A percentile compares a stretch with the other conserved stretches of the same genome.
Evolutionary conservation across 1,140 invertebrate species (phyloP).

Genomic region (Halictus rubicundus): DNA sequence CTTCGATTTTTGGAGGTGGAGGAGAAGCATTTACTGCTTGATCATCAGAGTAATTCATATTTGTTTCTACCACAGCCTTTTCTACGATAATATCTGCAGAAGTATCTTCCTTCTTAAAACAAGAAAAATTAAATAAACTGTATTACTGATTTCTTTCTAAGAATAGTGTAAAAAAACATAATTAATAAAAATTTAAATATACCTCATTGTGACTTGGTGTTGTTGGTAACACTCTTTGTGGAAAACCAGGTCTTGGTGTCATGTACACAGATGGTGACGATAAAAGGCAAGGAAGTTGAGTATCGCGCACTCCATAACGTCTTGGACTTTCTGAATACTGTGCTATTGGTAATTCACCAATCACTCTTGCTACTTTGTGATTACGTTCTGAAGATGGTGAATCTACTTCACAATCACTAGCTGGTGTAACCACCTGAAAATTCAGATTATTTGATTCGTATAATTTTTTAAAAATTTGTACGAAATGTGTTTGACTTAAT

Average conservation of each 20-base stretch:
- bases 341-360: constrained; percentile 93
- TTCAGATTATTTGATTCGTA: constrained; percentile 17
- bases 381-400: constrained; percentile 80
- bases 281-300: constrained; percentile 82
- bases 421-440: constrained; percentile 78
- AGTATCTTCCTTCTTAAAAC: constrained; percentile 71
- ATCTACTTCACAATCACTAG: constrained; percentile 79
- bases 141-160: background rate
- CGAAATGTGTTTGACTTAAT: background rate
- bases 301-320: constrained; percentile 87
- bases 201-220: constrained; percentile 79
- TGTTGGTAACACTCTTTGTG: constrained; percentile 82
- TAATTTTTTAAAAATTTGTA: background rate
- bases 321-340: constrained; percentile 95
- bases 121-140: constrained; percentile 29
- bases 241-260: constrained; percentile 87
- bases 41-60: constrained; percentile 63
- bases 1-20: constrained; percentile 63
- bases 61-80: constrained; percentile 73
- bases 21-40: constrained; percentile 57
- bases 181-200: constrained; percentile 30
- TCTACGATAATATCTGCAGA: constrained; percentile 72
- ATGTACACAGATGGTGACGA: constrained; percentile 85
- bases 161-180: background rate
- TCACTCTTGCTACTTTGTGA: constrained; percentile 87